phyloP scores from a whole-genome alignment of 2,888 invertebrate genomes.

The Fragum sueziense region DNA sequence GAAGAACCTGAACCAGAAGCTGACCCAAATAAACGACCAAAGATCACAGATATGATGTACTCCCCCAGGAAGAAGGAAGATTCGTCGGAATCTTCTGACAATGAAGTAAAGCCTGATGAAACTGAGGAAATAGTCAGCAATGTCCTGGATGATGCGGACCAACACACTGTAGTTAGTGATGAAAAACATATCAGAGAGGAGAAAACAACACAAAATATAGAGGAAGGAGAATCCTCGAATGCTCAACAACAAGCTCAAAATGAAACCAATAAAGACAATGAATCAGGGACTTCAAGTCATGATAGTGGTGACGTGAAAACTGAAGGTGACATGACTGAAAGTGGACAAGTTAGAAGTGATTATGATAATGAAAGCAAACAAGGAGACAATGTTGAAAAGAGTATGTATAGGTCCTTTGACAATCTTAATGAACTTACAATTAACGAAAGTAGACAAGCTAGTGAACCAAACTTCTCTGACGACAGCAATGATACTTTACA shows the following conservation, averaged over 20 bases:
- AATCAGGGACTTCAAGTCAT: neutral
- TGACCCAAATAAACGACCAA: slow-evolving; percentile 27
- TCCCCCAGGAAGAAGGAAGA: slow-evolving; percentile 50
- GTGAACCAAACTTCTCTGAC: neutral
- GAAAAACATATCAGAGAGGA: neutral
- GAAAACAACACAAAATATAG: too few species aligned
- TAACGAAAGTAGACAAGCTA: neutral
- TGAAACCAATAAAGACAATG: neutral
- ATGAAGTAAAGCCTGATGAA: slow-evolving; percentile 19
- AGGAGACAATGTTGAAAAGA: slow-evolving; percentile 3
- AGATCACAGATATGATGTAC: slow-evolving; percentile 51
- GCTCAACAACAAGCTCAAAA: neutral
- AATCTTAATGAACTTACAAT: slow-evolving; percentile 14
- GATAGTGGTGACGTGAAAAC: neutral
- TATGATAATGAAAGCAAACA: neutral
- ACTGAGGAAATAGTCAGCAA: slow-evolving; percentile 10
- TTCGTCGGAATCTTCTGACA: slow-evolving; percentile 47
- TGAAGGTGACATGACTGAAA: neutral
- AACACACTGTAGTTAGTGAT: slow-evolving; percentile 21
- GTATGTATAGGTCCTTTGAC: slow-evolving; percentile 15
- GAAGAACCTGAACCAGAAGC: neutral
- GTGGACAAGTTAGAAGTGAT: neutral
- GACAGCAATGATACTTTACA: neutral
- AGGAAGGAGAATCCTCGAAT: neutral
- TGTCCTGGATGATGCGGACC: slow-evolving; percentile 3